A percentile compares a stretch with the other conserved stretches of the same genome.
Evolutionary conservation across 2,113 vertebrate species (phyloP).

Genomic region (Ptilorrhoa leucosticta): DNA sequence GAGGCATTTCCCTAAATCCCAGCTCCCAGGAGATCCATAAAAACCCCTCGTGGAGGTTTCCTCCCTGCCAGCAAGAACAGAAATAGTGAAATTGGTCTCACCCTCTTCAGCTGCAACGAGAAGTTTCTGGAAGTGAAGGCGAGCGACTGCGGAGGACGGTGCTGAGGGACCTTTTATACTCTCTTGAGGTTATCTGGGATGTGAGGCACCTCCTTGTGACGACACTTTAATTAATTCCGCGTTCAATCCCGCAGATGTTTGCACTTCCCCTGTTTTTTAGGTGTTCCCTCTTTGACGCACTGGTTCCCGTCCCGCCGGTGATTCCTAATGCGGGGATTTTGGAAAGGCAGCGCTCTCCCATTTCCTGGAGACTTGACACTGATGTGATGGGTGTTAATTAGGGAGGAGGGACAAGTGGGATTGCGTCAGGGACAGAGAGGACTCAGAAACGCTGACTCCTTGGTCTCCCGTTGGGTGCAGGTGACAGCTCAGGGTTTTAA

Average conservation of each 20-base stretch:
- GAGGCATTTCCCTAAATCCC: not conserved
- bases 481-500: slow-evolving; percentile 27
- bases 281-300: not conserved
- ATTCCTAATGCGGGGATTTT: not conserved
- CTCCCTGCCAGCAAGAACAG: not conserved
- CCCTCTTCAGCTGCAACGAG: not conserved
- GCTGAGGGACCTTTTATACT: not conserved
- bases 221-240: not conserved
- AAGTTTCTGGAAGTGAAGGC: not conserved
- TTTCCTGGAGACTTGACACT: slow-evolving; percentile 16
- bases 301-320: fast-evolving
- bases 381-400: not conserved
- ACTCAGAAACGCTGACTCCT: slow-evolving; percentile 17
- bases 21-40: not conserved
- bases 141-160: not conserved
- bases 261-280: not conserved
- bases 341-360: not conserved
- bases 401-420: not conserved
- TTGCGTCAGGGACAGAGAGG: not conserved
- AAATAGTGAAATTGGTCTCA: not conserved
- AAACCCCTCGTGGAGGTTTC: not conserved
- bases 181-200: not conserved
- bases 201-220: not conserved
- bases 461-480: not conserved
- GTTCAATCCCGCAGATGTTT: not conserved